phyloP scores from a whole-genome alignment of 2,113 vertebrate species.

The Sinocyclocheilus grahami region DNA sequence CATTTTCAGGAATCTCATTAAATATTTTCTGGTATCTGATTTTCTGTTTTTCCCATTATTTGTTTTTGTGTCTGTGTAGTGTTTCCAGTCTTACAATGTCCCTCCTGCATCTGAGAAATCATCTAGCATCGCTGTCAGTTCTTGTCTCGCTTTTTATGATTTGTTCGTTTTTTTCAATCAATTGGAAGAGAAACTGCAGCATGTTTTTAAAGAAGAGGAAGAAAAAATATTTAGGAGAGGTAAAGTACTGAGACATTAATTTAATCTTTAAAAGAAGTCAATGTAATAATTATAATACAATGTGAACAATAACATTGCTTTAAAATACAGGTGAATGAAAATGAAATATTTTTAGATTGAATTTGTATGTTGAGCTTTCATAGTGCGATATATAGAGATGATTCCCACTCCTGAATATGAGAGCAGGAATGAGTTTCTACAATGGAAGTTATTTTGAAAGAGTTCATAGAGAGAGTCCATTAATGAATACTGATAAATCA shows the following conservation, averaged over 20 bases:
- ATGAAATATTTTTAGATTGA: background rate
- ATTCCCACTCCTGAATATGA: background rate
- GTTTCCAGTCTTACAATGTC: background rate
- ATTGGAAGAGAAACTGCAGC: background rate
- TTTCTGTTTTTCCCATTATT: background rate
- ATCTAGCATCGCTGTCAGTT: background rate
- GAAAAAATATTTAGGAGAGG: background rate
- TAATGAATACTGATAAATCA: no score
- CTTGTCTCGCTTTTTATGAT: background rate
- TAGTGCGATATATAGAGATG: background rate
- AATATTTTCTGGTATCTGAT: background rate
- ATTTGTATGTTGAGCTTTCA: background rate
- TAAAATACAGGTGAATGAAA: background rate
- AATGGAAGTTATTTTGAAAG: background rate
- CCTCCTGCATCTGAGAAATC: background rate
- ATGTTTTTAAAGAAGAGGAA: background rate
- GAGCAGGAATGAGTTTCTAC: background rate
- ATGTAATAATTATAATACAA: background rate
- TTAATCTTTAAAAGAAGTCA: background rate
- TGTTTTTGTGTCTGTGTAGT: background rate
- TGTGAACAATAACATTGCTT: background rate
- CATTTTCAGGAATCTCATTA: background rate
- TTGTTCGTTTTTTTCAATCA: background rate
- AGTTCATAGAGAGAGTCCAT: background rate
- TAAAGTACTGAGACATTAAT: background rate